A percentile compares a stretch with the other conserved stretches of the same genome.
These are phyloP conservation scores for Fratercula arctica DNA, from an alignment of 2,797 vertebrate species.

Conservation along the genomic window DNA sequence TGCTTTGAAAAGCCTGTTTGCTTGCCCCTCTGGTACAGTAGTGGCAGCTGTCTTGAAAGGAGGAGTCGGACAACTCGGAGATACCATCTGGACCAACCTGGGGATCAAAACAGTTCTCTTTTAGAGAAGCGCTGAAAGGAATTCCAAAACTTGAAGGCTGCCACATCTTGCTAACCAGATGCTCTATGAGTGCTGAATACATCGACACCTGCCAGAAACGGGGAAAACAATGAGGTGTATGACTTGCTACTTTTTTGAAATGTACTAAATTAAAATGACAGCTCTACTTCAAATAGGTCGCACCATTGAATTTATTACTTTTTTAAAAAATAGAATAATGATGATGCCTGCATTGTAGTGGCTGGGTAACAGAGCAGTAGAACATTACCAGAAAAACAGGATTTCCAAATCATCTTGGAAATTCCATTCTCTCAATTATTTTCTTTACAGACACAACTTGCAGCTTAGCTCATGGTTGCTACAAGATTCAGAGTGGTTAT, in stretches of 20 bases:
- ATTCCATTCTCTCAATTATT: not conserved
- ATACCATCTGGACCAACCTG: not conserved
- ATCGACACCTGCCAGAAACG: not conserved
- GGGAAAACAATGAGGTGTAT: not conserved
- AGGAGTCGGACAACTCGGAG: not conserved
- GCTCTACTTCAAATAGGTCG: not conserved
- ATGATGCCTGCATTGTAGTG: not conserved
- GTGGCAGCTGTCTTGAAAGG: not conserved
- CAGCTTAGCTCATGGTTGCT: not conserved
- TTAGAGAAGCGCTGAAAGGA: not conserved
- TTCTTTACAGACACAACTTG: not conserved
- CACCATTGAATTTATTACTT: not conserved
- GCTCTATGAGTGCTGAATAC: not conserved
- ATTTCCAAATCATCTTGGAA: not conserved
- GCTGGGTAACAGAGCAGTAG: not conserved
- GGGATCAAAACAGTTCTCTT: not conserved
- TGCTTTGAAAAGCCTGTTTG: conserved; percentile 9
- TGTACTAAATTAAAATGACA: not conserved
- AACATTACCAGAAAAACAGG: not conserved
- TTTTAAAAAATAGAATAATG: not conserved
- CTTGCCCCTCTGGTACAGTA: not conserved
- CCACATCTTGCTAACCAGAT: not conserved
- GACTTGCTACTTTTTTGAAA: not conserved
- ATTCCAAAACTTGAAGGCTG: not conserved
- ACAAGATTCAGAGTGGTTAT: not conserved